Conservation (phyloP, 2,797 vertebrate species). For the Coregonus suidteri region DNA sequence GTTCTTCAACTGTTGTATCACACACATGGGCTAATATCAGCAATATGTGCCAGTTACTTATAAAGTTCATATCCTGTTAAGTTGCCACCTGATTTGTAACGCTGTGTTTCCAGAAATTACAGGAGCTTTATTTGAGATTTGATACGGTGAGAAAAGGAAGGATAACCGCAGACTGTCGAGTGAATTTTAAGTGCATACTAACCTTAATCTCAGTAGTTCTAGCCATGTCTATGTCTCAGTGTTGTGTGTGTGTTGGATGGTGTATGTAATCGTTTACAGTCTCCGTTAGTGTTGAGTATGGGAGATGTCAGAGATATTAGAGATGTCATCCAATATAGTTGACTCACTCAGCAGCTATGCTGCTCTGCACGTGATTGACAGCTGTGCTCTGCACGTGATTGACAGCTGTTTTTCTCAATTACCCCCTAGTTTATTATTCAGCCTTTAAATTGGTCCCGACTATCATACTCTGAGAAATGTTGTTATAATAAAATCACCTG, state of each 20-base stretch:
- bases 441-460: background rate
- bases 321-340: slow-evolving; percentile 54
- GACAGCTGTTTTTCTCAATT: slow-evolving; percentile 41
- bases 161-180: no score
- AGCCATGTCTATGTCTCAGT: background rate
- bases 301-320: slow-evolving; percentile 45
- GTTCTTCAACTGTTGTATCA: no score
- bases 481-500: no score
- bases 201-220: background rate
- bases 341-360: slow-evolving; percentile 40
- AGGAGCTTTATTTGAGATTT: background rate
- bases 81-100: no score
- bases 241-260: slow-evolving; percentile 33
- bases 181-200: background rate
- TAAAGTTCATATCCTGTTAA: no score
- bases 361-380: slow-evolving; percentile 50
- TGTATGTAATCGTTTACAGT: slow-evolving; percentile 38
- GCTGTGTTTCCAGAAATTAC: background rate
- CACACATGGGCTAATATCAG: no score
- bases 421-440: background rate
- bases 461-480: no score
- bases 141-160: background rate
- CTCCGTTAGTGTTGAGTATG: slow-evolving; percentile 43
- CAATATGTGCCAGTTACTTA: no score
- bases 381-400: slow-evolving; percentile 43